phyloP scores from a whole-genome alignment of 2,888 invertebrate species.

The Noctua janthe region DNA sequence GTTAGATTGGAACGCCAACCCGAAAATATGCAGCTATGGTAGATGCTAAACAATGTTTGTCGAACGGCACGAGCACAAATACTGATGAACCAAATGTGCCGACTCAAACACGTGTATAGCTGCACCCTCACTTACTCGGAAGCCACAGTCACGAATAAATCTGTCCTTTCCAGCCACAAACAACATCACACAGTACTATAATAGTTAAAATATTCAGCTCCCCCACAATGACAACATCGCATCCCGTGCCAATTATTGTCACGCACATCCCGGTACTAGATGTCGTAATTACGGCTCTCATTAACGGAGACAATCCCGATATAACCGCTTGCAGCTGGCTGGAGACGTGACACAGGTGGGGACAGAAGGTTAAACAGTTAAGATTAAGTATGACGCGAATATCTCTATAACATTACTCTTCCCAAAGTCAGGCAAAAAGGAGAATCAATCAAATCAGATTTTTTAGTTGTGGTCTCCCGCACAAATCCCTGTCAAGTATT shows the following conservation, averaged over 20 bases:
- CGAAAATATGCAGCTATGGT: too few species aligned
- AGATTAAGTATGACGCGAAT: not conserved
- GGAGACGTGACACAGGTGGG: not conserved
- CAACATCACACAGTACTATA: not conserved
- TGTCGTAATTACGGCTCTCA: conserved; percentile 74
- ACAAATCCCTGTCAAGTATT: too few species aligned
- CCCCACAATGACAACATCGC: conserved; percentile 17
- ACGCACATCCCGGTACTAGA: conserved; percentile 60
- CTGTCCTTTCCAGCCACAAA: not conserved
- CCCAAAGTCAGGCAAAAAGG: too few species aligned
- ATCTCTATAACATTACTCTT: too few species aligned
- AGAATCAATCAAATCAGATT: too few species aligned
- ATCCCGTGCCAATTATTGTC: conserved; percentile 62
- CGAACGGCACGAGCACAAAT: not conserved
- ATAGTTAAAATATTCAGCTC: conserved; percentile 17
- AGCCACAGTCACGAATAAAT: not conserved
- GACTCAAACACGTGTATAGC: too few species aligned
- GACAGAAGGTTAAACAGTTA: conserved; percentile 27
- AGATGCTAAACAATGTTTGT: not conserved
- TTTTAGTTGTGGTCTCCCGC: too few species aligned
- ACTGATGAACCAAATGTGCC: not conserved
- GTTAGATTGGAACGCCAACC: not conserved
- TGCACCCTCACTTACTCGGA: too few species aligned
- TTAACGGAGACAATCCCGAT: conserved; percentile 69
- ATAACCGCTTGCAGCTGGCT: conserved; percentile 59